phyloP scores from a whole-genome alignment of 2,888 invertebrate genomes.

The Ommatoiulus sabulosus region DNA sequence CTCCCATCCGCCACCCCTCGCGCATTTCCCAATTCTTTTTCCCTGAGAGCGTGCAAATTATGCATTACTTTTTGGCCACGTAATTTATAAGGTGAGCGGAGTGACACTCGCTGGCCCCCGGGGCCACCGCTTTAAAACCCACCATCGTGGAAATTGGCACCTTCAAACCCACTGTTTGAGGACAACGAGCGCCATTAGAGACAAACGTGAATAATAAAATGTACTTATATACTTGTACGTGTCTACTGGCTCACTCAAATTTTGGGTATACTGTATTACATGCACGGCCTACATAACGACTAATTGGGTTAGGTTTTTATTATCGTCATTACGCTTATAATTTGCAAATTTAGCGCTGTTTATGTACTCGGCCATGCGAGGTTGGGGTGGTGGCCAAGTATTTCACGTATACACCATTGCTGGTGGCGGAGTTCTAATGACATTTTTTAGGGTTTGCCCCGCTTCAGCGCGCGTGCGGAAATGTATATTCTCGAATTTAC shows the following conservation, averaged over 20 bases:
- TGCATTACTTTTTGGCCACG: conserved; percentile 25
- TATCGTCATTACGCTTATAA: not conserved
- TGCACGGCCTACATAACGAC: not conserved
- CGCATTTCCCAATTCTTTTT: not conserved
- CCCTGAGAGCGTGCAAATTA: not conserved
- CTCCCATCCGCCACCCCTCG: not conserved
- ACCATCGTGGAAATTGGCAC: not conserved
- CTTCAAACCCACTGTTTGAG: not conserved
- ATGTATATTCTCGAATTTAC: too few species aligned
- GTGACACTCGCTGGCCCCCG: not conserved
- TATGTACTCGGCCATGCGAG: too few species aligned
- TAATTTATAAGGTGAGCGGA: not conserved
- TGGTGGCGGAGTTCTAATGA: not conserved
- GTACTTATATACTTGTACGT: not conserved
- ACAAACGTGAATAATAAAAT: not conserved
- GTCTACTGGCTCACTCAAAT: not conserved
- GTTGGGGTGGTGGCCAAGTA: too few species aligned
- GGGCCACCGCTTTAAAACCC: not conserved
- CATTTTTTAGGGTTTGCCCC: not conserved
- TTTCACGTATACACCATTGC: not conserved
- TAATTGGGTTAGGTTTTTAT: not conserved
- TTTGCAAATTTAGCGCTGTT: not conserved
- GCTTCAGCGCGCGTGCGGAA: too few species aligned
- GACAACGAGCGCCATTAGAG: not conserved
- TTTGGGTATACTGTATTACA: too few species aligned